Evolutionary conservation across 2,888 invertebrate species (phyloP).

Genomic region (Iphiclides podalirius): DNA sequence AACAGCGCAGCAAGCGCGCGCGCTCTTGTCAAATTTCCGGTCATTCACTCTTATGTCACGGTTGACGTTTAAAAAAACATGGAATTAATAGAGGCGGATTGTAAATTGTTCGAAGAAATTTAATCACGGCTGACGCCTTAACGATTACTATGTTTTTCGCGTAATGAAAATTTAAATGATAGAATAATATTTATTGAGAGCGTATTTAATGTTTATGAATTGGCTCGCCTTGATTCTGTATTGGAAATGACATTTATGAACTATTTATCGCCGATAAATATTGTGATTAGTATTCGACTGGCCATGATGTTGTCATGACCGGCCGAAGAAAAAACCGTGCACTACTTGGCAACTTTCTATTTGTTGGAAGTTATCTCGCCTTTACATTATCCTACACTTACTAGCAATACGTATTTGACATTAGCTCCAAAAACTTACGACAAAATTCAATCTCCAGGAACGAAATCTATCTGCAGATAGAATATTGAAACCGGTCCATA

Average conservation of each 20-base stretch:
- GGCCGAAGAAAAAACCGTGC: background rate
- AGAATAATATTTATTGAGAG: background rate
- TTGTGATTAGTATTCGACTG: constrained; percentile 2
- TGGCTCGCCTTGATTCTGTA: constrained; percentile 3
- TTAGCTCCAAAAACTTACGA: no score
- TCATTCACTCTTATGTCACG: constrained; percentile 6
- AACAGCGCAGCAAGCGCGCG: background rate
- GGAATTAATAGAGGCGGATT: background rate
- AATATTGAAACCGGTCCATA: no score
- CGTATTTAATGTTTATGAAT: background rate
- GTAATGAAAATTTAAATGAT: background rate
- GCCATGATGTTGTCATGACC: constrained; percentile 5
- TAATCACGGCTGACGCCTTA: background rate
- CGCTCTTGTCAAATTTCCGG: constrained; percentile 6
- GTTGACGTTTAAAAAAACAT: constrained; percentile 1
- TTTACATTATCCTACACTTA: no score
- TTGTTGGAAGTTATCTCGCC: no score
- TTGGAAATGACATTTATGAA: constrained; percentile 4
- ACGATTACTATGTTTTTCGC: no score
- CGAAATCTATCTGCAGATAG: no score
- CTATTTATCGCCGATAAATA: constrained; percentile 2
- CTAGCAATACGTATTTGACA: no score
- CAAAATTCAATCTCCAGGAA: no score
- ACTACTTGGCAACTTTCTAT: background rate
- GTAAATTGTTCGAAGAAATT: background rate